A percentile compares a stretch with the other conserved stretches of the same genome.
These are phyloP conservation scores for Asarcornis scutulata DNA, from an alignment of 2,113 vertebrate genomes.

Conservation along the genomic window DNA sequence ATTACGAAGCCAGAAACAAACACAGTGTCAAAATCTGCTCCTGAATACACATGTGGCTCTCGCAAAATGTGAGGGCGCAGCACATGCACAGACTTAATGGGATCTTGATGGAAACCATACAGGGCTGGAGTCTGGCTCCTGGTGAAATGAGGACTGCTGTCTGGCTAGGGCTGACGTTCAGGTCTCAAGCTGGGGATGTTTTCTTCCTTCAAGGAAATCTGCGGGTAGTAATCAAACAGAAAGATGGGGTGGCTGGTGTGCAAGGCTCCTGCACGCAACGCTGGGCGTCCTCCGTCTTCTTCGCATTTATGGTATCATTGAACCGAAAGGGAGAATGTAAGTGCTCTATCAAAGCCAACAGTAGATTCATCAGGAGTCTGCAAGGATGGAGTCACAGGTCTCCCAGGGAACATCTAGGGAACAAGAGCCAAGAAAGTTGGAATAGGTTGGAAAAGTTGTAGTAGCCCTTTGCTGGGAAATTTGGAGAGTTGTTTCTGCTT, in stretches of 20 bases:
- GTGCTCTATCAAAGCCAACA: neutral
- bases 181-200: conserved; percentile 33
- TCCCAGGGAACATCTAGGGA: neutral
- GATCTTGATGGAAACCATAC: conserved; percentile 51
- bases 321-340: neutral
- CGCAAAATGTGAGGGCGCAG: conserved; percentile 2
- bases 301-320: neutral
- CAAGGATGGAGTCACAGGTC: neutral
- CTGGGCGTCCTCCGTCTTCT: neutral
- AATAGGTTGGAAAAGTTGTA: neutral
- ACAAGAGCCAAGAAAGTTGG: neutral
- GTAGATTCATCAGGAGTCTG: neutral
- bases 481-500: neutral
- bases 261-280: neutral
- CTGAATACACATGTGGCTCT: conserved; percentile 29
- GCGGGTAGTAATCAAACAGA: neutral
- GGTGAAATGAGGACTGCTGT: conserved; percentile 42
- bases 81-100: conserved; percentile 35
- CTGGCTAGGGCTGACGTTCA: neutral
- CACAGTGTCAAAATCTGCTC: neutral
- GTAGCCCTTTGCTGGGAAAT: neutral
- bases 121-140: conserved; percentile 57
- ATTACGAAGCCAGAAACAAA: neutral
- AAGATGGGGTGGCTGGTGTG: neutral
- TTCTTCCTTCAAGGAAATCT: conserved; percentile 38